A percentile compares a stretch with the other conserved stretches of the same genome.
phyloP scores from a whole-genome alignment of 2,888 invertebrate species.

The Tachina fera region DNA sequence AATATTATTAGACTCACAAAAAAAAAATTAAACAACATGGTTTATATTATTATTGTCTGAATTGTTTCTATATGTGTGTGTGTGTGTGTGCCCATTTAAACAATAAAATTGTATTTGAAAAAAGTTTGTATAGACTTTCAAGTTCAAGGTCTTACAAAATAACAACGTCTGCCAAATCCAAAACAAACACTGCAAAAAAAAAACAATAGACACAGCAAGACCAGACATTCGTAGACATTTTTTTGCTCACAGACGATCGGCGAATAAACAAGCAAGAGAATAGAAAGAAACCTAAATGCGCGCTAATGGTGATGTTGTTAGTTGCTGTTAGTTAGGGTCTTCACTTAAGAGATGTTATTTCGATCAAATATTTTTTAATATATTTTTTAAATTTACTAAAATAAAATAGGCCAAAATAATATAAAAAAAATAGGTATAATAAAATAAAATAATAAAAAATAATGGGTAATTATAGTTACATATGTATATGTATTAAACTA shows the following conservation, averaged over 20 bases:
- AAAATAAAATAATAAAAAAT: too few relatives aligned
- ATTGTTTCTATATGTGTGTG: not conserved
- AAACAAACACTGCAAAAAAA: conserved; percentile 52
- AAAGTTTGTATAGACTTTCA: conserved; percentile 75
- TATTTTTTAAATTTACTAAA: too few relatives aligned
- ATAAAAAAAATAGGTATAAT: too few relatives aligned
- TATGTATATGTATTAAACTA: too few relatives aligned
- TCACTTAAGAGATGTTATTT: too few relatives aligned
- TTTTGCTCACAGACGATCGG: conserved; percentile 49
- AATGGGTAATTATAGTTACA: too few relatives aligned
- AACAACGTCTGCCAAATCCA: conserved; percentile 72
- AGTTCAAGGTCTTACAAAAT: conserved; percentile 80
- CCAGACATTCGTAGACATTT: conserved; percentile 65
- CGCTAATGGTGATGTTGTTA: conserved; percentile 13
- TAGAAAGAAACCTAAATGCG: conserved; percentile 41
- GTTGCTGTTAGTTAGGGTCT: conserved; percentile 1
- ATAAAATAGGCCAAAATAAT: too few relatives aligned
- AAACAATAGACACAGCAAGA: conserved; percentile 68
- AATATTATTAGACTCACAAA: conserved; percentile 13
- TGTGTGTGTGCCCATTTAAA: conserved; percentile 24
- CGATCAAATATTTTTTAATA: too few relatives aligned
- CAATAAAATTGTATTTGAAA: conserved; percentile 53
- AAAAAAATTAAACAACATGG: not conserved
- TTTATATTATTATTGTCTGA: conserved; percentile 8
- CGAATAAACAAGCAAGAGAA: conserved; percentile 48